Conservation (phyloP, 2,888 invertebrate species). For the Apamea monoglypha region DNA sequence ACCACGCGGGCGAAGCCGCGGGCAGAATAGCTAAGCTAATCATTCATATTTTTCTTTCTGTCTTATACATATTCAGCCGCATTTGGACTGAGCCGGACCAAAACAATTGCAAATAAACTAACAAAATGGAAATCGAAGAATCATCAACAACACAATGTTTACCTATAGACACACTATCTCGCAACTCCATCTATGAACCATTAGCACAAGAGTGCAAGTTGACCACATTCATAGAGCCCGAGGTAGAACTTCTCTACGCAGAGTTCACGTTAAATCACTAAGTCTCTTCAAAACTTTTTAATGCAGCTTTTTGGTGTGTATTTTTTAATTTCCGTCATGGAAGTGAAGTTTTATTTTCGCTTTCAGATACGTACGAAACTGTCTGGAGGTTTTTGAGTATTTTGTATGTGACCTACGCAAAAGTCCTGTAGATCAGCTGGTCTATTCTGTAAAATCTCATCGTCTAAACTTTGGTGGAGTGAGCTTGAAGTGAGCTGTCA, state of each 20-base stretch:
- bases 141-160: background rate
- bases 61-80: background rate
- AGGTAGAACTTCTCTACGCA: background rate
- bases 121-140: background rate
- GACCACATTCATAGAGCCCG: constrained; percentile 33
- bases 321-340: background rate
- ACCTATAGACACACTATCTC: background rate
- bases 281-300: constrained; percentile 20
- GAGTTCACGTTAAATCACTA: background rate
- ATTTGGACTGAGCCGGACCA: background rate
- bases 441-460: too few species aligned
- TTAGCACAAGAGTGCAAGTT: constrained; percentile 56
- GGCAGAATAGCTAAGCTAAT: too few species aligned
- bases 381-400: too few species aligned
- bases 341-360: background rate
- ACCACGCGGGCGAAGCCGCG: too few species aligned
- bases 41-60: too few species aligned
- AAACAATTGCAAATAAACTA: too few species aligned
- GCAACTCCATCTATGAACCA: constrained; percentile 51
- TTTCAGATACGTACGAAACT: background rate
- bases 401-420: too few species aligned
- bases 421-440: too few species aligned
- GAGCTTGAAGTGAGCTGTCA: too few species aligned
- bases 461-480: too few species aligned
- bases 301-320: background rate